phyloP scores from a whole-genome alignment of 2,113 vertebrate species.

The Merops nubicus region DNA sequence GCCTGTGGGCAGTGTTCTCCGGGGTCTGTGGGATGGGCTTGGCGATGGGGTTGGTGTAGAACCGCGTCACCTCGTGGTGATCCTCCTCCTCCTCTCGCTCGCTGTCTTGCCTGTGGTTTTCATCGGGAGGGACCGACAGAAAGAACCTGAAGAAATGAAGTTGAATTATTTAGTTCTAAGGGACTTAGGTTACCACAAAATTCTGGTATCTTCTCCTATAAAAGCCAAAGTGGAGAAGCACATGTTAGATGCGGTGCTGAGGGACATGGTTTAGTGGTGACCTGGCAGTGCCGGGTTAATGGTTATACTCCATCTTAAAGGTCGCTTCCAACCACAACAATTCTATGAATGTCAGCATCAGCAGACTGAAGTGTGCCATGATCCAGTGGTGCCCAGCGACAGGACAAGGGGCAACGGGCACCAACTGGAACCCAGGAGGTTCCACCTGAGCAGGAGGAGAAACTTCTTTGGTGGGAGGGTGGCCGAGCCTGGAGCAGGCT shows the following conservation, averaged over 20 bases:
- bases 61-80: constrained; percentile 83
- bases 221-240: neutral
- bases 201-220: too few species aligned
- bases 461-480: too few species aligned
- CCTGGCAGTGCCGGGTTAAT: too few species aligned
- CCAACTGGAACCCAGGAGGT: neutral
- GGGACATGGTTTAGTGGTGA: too few species aligned
- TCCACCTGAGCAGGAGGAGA: too few species aligned
- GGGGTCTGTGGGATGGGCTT: constrained; percentile 86
- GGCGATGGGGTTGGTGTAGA: constrained; percentile 89
- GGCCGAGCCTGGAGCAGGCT: too few species aligned
- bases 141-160: neutral
- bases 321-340: too few species aligned
- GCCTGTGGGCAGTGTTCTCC: constrained; percentile 66
- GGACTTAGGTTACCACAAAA: fast-evolving
- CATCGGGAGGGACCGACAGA: constrained; percentile 70
- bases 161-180: neutral
- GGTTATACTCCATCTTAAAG: too few species aligned
- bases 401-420: neutral
- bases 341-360: too few species aligned
- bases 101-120: constrained; percentile 77
- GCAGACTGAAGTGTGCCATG: neutral
- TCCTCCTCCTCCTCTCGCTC: constrained; percentile 73
- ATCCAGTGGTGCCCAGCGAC: neutral
- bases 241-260: fast-evolving